phyloP scores from a whole-genome alignment of 2,113 vertebrate species.

The Seriola rivoliana region DNA sequence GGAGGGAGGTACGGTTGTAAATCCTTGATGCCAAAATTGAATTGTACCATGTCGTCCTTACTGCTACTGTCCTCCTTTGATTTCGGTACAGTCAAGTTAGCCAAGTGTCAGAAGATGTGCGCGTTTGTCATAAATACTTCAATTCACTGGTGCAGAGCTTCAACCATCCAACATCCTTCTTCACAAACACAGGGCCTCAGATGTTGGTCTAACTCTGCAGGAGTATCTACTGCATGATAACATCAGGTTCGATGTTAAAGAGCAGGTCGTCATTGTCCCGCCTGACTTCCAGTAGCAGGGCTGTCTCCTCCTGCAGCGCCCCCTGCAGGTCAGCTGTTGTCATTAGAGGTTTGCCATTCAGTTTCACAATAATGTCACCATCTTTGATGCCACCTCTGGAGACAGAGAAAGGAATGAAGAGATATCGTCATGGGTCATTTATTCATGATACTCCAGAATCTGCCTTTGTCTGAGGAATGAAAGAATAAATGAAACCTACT shows the following conservation, averaged over 20 bases:
- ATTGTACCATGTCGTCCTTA: constrained; percentile 1
- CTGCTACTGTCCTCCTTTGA: not conserved
- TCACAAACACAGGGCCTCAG: constrained; percentile 1
- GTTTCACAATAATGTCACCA: constrained; percentile 93
- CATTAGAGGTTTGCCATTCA: constrained; percentile 89
- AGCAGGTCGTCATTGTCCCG: constrained; percentile 94
- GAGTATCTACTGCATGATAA: constrained; percentile 89
- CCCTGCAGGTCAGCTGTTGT: constrained; percentile 92
- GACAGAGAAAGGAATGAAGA: not conserved
- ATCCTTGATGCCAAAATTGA: not conserved
- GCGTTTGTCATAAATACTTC: not conserved
- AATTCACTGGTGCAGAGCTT: constrained; percentile 1
- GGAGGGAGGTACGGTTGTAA: not conserved
- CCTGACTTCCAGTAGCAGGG: constrained; percentile 92
- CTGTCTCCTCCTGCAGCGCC: constrained; percentile 90
- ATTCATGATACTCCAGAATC: not conserved
- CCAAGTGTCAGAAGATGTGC: not conserved
- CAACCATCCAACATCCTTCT: not conserved
- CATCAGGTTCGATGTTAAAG: constrained; percentile 93
- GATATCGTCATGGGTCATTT: not conserved
- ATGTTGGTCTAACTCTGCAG: not conserved
- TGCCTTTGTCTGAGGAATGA: not conserved
- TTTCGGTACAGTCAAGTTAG: constrained; percentile 4
- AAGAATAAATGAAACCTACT: constrained; percentile 79
- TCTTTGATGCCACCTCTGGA: constrained; percentile 92